phyloP scores from a whole-genome alignment of 2,113 vertebrate genomes.

The Calypte anna region DNA sequence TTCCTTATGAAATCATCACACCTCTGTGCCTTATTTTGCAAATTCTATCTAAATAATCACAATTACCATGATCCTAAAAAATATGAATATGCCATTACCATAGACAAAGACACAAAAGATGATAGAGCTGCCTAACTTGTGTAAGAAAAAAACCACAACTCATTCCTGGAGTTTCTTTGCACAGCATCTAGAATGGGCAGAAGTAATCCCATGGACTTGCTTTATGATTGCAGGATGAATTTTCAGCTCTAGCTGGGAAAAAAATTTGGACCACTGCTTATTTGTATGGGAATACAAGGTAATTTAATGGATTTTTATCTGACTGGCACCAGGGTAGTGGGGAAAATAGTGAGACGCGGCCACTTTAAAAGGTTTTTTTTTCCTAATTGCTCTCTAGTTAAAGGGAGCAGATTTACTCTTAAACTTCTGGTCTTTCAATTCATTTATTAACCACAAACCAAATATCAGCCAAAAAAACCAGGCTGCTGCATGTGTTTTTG shows the following conservation, averaged over 20 bases:
- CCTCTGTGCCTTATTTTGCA: background rate
- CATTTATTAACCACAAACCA: background rate
- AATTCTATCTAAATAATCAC: background rate
- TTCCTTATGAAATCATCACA: background rate
- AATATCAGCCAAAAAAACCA: background rate
- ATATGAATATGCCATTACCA: background rate
- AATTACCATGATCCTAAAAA: background rate
- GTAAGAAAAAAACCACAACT: background rate
- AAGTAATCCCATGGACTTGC: background rate
- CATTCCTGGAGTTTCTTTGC: background rate
- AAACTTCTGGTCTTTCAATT: background rate
- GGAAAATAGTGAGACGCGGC: background rate
- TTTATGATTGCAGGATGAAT: background rate
- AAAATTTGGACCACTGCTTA: background rate
- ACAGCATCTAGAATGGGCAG: accelerated
- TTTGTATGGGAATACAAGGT: background rate
- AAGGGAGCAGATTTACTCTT: background rate
- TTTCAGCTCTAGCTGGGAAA: background rate
- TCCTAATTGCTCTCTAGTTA: background rate
- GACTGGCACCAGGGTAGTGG: background rate
- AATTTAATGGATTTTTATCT: background rate
- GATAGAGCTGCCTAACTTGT: background rate
- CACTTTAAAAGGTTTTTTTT: background rate
- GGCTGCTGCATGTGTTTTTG: background rate
- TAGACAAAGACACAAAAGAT: background rate